A percentile compares a stretch with the other conserved stretches of the same genome.
Evolutionary conservation across 2,888 invertebrate species (phyloP).

Genomic region (Willowsia nigromaculata): DNA sequence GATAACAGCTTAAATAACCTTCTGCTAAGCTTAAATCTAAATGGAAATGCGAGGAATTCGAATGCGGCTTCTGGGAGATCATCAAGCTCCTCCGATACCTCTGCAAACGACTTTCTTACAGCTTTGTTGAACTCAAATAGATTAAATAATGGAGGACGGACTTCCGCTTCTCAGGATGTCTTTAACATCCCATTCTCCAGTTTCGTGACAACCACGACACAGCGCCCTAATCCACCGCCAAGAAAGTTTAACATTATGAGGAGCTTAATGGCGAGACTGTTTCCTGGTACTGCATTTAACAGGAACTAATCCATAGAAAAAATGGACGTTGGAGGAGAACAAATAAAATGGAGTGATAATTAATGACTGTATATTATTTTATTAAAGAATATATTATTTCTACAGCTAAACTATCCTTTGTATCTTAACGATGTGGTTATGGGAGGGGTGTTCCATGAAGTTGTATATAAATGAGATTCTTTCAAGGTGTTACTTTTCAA

Average conservation of each 20-base stretch:
- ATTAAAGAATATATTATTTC: background rate
- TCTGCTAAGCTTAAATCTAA: slow-evolving; percentile 37
- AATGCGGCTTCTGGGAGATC: background rate
- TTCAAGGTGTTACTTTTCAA: too few species aligned
- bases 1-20: slow-evolving; percentile 49
- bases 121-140: slow-evolving; percentile 38
- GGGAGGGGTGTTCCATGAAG: background rate
- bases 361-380: background rate
- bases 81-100: background rate
- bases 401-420: background rate
- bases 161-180: background rate
- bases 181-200: slow-evolving; percentile 33
- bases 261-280: slow-evolving; percentile 58
- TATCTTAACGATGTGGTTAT: background rate
- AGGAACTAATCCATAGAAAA: background rate
- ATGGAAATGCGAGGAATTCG: slow-evolving; percentile 27
- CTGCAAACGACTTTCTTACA: slow-evolving; percentile 50
- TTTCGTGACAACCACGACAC: background rate
- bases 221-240: slow-evolving; percentile 28
- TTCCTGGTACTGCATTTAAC: slow-evolving; percentile 33
- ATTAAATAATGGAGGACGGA: background rate
- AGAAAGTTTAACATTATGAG: slow-evolving; percentile 47
- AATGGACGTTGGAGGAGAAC: background rate
- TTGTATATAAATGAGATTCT: background rate
- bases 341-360: background rate